Evolutionary conservation across 2,888 invertebrate species (phyloP).

Genomic region (Drosophila tanythrix): DNA sequence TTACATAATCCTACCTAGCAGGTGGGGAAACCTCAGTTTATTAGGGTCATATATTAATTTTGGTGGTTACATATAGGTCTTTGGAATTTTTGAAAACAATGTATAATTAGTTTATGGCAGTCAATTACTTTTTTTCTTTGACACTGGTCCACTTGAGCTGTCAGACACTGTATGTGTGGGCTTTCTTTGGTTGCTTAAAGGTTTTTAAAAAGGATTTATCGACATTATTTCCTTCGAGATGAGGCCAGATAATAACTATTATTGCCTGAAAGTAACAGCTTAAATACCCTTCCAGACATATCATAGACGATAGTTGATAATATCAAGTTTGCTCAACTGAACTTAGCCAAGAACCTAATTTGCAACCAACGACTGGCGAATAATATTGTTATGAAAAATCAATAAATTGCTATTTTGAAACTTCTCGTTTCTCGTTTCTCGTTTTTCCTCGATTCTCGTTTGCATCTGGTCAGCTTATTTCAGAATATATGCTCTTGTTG

Average conservation of each 20-base stretch:
- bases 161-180: background rate
- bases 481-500: background rate
- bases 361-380: background rate
- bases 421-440: constrained; percentile 54
- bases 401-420: constrained; percentile 44
- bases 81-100: too few species aligned
- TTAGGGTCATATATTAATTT: too few species aligned
- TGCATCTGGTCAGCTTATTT: constrained; percentile 20
- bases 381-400: background rate
- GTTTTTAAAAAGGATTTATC: background rate
- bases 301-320: background rate
- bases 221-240: background rate
- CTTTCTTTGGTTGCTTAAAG: background rate
- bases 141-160: too few species aligned
- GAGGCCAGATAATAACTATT: background rate
- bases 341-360: background rate
- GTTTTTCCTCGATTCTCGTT: constrained; percentile 23
- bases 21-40: too few species aligned
- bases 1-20: too few species aligned
- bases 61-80: too few species aligned
- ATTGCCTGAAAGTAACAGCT: background rate
- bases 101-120: too few species aligned
- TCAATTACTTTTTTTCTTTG: too few species aligned
- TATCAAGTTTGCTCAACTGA: background rate
- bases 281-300: background rate